A percentile compares a stretch with the other conserved stretches of the same genome.
Conservation (phyloP, 2,113 vertebrate species). For the Periophthalmus modestus region DNA sequence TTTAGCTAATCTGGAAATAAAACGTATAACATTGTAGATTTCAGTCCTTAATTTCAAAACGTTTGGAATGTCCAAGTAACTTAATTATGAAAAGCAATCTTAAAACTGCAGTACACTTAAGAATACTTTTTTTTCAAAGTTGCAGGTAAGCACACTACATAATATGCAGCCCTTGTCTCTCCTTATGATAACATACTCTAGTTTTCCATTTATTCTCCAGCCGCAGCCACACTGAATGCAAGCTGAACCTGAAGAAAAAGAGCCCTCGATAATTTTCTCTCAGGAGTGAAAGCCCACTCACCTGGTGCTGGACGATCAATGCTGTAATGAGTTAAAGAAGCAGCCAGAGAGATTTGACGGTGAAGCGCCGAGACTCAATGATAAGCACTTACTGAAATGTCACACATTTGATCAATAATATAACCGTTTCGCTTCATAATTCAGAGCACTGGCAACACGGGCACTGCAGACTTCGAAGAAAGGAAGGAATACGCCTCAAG, state of each 20-base stretch:
- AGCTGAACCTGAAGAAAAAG: constrained; percentile 10
- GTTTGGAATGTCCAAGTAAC: too few species aligned
- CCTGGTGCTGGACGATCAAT: constrained; percentile 42
- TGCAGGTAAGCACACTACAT: background rate
- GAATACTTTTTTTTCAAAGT: too few species aligned
- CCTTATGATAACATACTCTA: background rate
- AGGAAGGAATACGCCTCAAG: background rate
- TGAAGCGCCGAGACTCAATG: constrained; percentile 28
- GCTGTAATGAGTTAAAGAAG: constrained; percentile 44
- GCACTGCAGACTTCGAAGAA: background rate
- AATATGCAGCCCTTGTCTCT: background rate
- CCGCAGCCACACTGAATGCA: constrained; percentile 18
- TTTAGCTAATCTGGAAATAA: too few species aligned
- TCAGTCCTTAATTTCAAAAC: too few species aligned
- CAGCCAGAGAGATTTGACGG: constrained; percentile 39
- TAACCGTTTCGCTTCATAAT: constrained; percentile 9
- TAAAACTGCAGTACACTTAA: too few species aligned
- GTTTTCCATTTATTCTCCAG: constrained; percentile 17
- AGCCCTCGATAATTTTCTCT: constrained; percentile 11
- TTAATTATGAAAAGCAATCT: too few species aligned
- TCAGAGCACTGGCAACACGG: constrained; percentile 12
- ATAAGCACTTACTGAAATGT: constrained; percentile 48
- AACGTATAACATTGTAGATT: too few species aligned
- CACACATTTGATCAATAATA: constrained; percentile 31
- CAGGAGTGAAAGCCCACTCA: constrained; percentile 19